Evolutionary conservation across 2,888 invertebrate species (phyloP), one percentile per base, ranked within the genome.

Genomic region (Ochropleura plecta): DNA sequence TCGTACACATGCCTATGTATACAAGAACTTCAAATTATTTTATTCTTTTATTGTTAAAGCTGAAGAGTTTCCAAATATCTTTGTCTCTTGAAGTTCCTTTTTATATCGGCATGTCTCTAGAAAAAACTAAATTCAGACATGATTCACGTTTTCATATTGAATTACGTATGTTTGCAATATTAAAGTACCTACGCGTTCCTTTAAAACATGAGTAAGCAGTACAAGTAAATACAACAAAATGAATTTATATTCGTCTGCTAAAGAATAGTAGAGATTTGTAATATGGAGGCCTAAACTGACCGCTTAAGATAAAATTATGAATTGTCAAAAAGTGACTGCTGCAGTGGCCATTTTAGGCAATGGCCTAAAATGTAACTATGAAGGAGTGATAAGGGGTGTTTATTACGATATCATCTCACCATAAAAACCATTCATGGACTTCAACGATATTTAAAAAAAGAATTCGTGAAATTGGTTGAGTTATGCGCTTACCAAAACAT

Each of bases 1-100:
- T 62, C 16, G 18, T 53, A 59, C n/a, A 59, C 60, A 53, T 73
- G 51, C 44, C 9, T 30, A 12, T 16, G 8, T 72, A n/a, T 55
- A 60, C 55, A 51, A 48, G 30, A 49, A 12, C 55, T 48, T 59
- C n/a, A 46, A 30, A 53, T 48, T 18, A 9, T 59, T 30, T 8
- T 14, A 57, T 57, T 30, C 3, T 20, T 20, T 20, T 57, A 14
- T 14, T 60, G 60, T 60, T 42, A 60, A 60, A 60, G 40, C 18
- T 42, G 12, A 60, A 12, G 6, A 42, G 44, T n/a, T 44, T 44
- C 42, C 18, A n/a, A 42, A 42, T 8, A 10, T 60, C 18, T 20
- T 10, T n/a, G n/a, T 44, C 60, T 16, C 3, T 70, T 59, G 20
- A 30, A 49, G 10, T 44, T 16, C 7, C 5, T 51, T 51, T 71